Evolutionary conservation across 2,113 vertebrate species (phyloP), one percentile per base, ranked within the genome.

Genomic region (Trichomycterus rosablanca): DNA sequence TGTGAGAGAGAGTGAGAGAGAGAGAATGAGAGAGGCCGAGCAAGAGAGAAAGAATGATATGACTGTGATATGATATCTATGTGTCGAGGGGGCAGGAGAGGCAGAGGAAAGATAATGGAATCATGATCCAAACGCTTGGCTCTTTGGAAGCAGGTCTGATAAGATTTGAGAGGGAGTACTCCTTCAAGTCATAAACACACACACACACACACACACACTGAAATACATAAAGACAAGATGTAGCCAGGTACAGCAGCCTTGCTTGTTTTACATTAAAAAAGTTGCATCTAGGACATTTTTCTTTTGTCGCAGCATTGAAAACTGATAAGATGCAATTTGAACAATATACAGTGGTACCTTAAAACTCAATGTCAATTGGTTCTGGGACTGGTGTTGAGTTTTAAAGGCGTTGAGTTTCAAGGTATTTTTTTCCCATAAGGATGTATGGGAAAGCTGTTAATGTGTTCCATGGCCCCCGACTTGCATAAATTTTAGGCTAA

Each of bases 61-160:
- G 43, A 39, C 32, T 39, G 35, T 62, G 71, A 70, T 74, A 70
- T 67, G 52, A 70, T 74, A 70, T 70, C 67, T 66, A 20, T 61
- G 67, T 74, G 67, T 67, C 52, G 71, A 67, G 53, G 54, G 62
- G 62, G 67, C 62, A 61, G 67, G 54, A 71, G 61, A 67, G 56
- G 26, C 73, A 43, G 56, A 34, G 40, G 30, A 46, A 51, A 62
- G 68, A 75, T 74, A 74, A 70, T 30, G 11, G 53, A 43, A 54
- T 44, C 23, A 51, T 56, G 43, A 59, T 51, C 51, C 53, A 66
- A 67, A 28, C 23, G 23, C 26, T 59, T 62, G 66, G 57, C 63
- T 53, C 66, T 66, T 66, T 49, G 66, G 54, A 63, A 58, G 63
- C 66, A 42, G 32, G 24, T 48, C 40, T 63, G 69, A 69, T 75